Evolutionary conservation across 2,888 invertebrate species (phyloP).

Genomic region (Autographa gamma): DNA sequence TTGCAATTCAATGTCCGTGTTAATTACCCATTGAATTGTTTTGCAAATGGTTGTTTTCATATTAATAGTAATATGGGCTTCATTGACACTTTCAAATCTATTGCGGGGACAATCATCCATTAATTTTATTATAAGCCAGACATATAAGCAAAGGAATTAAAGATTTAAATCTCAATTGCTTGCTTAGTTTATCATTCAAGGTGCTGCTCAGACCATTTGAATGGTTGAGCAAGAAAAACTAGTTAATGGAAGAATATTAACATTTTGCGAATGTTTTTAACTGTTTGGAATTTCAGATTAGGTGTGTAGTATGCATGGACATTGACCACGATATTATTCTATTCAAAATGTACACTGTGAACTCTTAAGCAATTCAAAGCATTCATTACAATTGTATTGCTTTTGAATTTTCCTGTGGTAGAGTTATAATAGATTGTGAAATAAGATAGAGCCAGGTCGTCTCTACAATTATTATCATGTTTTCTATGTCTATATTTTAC

Average conservation of each 20-base stretch:
- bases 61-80: conserved; percentile 39
- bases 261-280: neutral
- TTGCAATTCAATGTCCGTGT: conserved; percentile 62
- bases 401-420: neutral
- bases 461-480: neutral
- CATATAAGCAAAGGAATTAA: conserved; percentile 36
- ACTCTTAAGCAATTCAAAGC: neutral
- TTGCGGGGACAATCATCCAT: conserved; percentile 46
- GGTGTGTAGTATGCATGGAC: neutral
- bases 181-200: conserved; percentile 3
- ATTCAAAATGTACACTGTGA: neutral
- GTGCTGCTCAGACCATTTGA: conserved; percentile 13
- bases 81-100: conserved; percentile 55
- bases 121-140: conserved; percentile 33
- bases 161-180: conserved; percentile 37
- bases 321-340: neutral
- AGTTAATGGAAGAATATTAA: conserved; percentile 1
- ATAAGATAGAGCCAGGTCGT: neutral
- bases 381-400: neutral
- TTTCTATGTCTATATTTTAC: conserved; percentile 72
- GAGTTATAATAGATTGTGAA: neutral
- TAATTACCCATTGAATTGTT: conserved; percentile 62
- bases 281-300: neutral
- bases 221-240: conserved; percentile 7
- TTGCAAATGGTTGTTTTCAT: conserved; percentile 49